Evolutionary conservation across 2,113 vertebrate genomes (phyloP), one percentile per base, ranked within the genome.

Genomic region (Boulengerochromis microlepis): DNA sequence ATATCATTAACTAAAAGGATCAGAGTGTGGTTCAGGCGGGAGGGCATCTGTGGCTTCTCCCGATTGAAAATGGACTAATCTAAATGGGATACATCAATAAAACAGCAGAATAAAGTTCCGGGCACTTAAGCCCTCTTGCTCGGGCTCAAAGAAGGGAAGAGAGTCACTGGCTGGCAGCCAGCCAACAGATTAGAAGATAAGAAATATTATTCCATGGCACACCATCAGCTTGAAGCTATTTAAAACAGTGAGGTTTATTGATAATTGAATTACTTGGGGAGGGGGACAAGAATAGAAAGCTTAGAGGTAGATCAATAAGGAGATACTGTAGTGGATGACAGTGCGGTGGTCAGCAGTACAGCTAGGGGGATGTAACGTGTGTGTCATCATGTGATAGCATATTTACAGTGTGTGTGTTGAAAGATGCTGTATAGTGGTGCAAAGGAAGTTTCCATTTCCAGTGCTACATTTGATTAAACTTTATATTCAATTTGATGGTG

Each of bases 1-100:
- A 95, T 93, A 93, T 96, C 95, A 95, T 98, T 97, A 97, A 96
- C 97, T 97, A 98, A 98, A 97, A 97, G 96, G 97, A 97, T 97
- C 95, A 96, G 93, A 97, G 96, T 89, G 95, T 95, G 93, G 94
- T 64, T 90, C 45, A 76, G 88, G 64, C 83, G 6, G 86, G 88
- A 94, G 95, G 93, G 95, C 93, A 92, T 88, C 92, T 94, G 96
- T 95, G 95, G 93, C 94, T 95, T 90, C 93, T 95, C 95, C 94
- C 92, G 91, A 92, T 93, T 94, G 94, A 96, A 97, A 96, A 96
- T 92, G 94, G 96, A 97, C 96, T 96, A 95, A 96, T 96, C 96
- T 96, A 97, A 97, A 97, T 96, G 95, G 95, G 95, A 96, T 95
- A 93, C 94, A 96, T 97, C 96, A 97, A 97, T 96, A 96, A 95